Base-by-base conservation (phyloP, 2,888 invertebrate genomes). In the Cantharis lateralis region DNA sequence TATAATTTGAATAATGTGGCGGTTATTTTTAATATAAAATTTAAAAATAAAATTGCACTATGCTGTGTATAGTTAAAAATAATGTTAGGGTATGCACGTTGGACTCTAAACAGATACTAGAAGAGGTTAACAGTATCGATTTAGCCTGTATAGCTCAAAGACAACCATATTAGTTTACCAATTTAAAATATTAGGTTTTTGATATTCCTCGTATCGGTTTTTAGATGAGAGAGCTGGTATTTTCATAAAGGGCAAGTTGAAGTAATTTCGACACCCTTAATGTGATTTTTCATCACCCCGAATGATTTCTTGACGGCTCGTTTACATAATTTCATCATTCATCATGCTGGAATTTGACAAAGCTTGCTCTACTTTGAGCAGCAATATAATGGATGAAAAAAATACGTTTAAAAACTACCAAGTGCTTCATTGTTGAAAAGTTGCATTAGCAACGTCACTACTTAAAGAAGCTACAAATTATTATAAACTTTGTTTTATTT, bases 321-420 rank as follows among this genome's bases (percentile, higher is more conserved):
- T 81, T 82, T 81, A 72, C 82, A 82, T 82, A 82, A 81, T 82
- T 81, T 79, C 72, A 70, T 80, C 82, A 81, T 82, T 81, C 81
- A 82, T 82, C 82, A 82, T 80, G 71, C 48, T 70, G 70, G 71
- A 74, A 73, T 78, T 76, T 71, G 76, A 76, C 76, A 76, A 76
- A 69, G 72, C 76, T 69, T 48, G 76, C 72, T 76, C 76, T 71
- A 76, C 76, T 76, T 76, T 71, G 15, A 70, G 74, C 69, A 61
- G 71, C 66, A 63, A 15, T 75, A 76, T 76, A 76, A 76, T 72
- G 66, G 76, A 76, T 76, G 76, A 72, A 76, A 76, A 66, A 76
- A 76, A 76, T 76, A 68, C 63, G 70, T 71, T 63, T 68, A 68
- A 71, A 76, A 76, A 76, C 71, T 76, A 72, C 72, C 71, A 76